Conservation (phyloP, 2,888 invertebrate genomes). For the Andrena haemorrhoa region DNA sequence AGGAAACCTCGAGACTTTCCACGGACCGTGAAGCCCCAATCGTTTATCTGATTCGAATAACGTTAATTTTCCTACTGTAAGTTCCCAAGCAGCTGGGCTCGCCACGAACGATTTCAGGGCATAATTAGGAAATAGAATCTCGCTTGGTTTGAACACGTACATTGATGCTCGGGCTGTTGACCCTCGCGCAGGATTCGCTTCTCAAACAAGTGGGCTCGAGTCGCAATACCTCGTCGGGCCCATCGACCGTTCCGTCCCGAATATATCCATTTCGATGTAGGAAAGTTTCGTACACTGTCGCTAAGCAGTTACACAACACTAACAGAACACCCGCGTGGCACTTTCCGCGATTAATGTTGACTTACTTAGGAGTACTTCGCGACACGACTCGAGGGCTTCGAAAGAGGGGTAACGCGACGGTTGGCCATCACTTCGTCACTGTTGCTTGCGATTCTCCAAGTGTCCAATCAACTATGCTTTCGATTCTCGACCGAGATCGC, state of each 20-base stretch:
- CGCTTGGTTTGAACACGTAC: background rate
- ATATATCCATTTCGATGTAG: too few relatives aligned
- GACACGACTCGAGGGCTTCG: background rate
- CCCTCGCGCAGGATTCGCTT: background rate
- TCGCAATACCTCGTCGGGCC: background rate
- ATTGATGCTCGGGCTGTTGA: background rate
- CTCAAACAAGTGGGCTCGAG: background rate
- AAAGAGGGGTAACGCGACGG: too few relatives aligned
- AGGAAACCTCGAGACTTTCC: background rate
- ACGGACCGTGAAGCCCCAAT: too few relatives aligned
- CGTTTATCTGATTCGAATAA: too few relatives aligned
- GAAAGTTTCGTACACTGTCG: too few relatives aligned
- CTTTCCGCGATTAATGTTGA: background rate
- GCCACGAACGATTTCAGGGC: background rate
- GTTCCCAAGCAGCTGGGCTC: too few relatives aligned
- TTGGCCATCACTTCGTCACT: too few relatives aligned
- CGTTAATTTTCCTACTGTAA: too few relatives aligned
- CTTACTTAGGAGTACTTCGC: background rate
- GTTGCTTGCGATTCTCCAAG: too few relatives aligned
- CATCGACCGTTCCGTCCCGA: background rate
- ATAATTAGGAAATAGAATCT: slow-evolving; percentile 18
- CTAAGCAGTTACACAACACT: background rate
- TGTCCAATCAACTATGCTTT: too few relatives aligned
- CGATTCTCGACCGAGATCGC: too few relatives aligned
- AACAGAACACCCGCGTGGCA: background rate